Percentiles rank a stretch among this genome's conserved stretches.
Conservation (phyloP, 1,140 invertebrate genomes). For the Gryon sp. region DNA sequence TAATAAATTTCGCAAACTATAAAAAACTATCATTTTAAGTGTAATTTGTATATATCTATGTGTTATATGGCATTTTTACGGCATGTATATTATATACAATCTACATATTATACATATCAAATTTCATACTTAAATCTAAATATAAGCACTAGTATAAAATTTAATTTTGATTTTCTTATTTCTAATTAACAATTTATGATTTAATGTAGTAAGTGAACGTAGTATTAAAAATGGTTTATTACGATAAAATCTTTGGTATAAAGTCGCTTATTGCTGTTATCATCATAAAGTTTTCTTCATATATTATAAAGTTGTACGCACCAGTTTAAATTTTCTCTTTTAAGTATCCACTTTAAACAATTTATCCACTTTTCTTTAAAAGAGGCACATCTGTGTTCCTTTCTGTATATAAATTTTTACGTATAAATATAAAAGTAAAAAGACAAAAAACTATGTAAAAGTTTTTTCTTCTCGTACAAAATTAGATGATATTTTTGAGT, state of each 20-base stretch:
- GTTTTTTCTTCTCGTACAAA: neutral
- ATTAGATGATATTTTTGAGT: neutral
- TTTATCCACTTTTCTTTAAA: too few species aligned
- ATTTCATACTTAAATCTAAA: constrained; percentile 29
- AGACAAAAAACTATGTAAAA: too few species aligned
- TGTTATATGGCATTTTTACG: constrained; percentile 50
- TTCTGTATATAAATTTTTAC: too few species aligned
- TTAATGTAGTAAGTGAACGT: constrained; percentile 34
- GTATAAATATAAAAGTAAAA: too few species aligned
- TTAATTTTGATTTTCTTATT: constrained; percentile 51
- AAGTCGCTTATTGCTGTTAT: constrained; percentile 73
- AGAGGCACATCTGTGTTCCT: constrained; percentile 12
- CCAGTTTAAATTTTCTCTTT: constrained; percentile 34
- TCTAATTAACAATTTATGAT: constrained; percentile 29
- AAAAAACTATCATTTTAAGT: too few species aligned
- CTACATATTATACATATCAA: constrained; percentile 64
- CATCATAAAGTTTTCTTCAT: too few species aligned
- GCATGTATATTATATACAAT: constrained; percentile 65
- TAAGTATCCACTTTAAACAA: constrained; percentile 2
- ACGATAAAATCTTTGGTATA: constrained; percentile 77
- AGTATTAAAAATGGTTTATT: constrained; percentile 29
- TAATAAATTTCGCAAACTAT: too few species aligned
- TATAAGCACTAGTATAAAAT: constrained; percentile 58
- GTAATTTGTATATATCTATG: too few species aligned
- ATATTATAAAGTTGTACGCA: constrained; percentile 62